Conservation (phyloP, 2,888 invertebrate genomes). For the Ctena decussata region DNA sequence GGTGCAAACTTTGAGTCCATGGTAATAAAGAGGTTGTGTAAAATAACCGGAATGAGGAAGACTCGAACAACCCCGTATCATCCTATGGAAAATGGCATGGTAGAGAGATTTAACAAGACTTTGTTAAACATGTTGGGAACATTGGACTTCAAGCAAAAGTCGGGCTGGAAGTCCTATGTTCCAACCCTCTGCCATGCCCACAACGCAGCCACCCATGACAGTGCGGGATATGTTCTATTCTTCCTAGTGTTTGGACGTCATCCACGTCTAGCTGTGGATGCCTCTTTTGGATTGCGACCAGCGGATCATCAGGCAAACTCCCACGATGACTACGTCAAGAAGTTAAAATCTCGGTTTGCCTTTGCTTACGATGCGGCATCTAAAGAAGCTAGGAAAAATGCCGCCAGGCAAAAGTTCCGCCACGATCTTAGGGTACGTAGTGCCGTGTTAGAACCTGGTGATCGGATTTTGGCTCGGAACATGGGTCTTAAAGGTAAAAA, state of each 20-base stretch:
- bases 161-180: constrained; percentile 9
- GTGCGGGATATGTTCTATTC: background rate
- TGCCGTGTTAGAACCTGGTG: background rate
- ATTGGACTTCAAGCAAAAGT: background rate
- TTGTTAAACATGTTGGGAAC: constrained; percentile 17
- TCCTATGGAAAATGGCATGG: constrained; percentile 19
- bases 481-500: background rate
- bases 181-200: constrained; percentile 1
- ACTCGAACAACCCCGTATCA: constrained; percentile 16
- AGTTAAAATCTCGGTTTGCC: background rate
- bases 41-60: background rate
- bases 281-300: background rate
- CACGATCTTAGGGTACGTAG: background rate
- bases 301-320: background rate
- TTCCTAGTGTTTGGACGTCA: background rate
- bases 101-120: constrained; percentile 20
- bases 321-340: background rate
- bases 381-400: background rate
- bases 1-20: constrained; percentile 20
- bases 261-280: constrained; percentile 1
- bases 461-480: background rate
- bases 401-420: background rate
- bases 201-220: background rate
- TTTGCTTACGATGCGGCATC: background rate
- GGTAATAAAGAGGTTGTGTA: constrained; percentile 11